A percentile compares a stretch with the other conserved stretches of the same genome.
Conservation (phyloP, 1,140 invertebrate species). For the Drosophila hydei region DNA sequence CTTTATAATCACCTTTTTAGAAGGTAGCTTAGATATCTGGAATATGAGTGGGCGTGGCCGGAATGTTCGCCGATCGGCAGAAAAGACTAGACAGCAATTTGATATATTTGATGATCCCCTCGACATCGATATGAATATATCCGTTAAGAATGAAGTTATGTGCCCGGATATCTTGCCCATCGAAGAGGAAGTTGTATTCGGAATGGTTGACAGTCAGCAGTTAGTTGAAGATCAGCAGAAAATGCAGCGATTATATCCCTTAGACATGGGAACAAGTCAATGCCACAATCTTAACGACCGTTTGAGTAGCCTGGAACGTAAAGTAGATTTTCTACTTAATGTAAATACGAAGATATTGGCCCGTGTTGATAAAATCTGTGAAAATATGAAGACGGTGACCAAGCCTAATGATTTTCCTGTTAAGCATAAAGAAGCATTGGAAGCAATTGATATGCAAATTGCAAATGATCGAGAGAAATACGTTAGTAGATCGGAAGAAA, state of each 20-base stretch:
- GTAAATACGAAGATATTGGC: conserved; percentile 39
- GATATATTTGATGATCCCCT: conserved; percentile 37
- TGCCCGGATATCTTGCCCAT: conserved; percentile 19
- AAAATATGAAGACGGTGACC: conserved; percentile 15
- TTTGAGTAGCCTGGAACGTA: conserved; percentile 35
- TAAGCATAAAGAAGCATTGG: conserved; percentile 21
- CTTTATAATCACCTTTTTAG: no score
- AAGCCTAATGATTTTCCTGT: conserved; percentile 35
- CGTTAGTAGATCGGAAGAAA: conserved; percentile 7
- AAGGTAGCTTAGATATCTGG: neutral
- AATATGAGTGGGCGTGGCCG: conserved; percentile 19
- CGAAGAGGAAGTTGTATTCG: conserved; percentile 13
- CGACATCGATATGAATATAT: conserved; percentile 5
- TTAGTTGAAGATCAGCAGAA: conserved; percentile 30
- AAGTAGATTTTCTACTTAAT: conserved; percentile 41
- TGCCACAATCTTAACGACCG: conserved; percentile 27
- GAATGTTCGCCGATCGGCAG: neutral
- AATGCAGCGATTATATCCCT: conserved; percentile 7
- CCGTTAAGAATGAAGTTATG: conserved; percentile 25
- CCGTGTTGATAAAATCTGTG: conserved; percentile 39
- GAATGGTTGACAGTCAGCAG: conserved; percentile 25
- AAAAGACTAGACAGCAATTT: neutral
- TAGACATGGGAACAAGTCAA: conserved; percentile 6
- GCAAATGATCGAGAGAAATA: conserved; percentile 32
- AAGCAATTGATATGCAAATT: conserved; percentile 28